Evolutionary conservation across 2,797 vertebrate species (phyloP).

Genomic region (Propithecus perrieri): DNA sequence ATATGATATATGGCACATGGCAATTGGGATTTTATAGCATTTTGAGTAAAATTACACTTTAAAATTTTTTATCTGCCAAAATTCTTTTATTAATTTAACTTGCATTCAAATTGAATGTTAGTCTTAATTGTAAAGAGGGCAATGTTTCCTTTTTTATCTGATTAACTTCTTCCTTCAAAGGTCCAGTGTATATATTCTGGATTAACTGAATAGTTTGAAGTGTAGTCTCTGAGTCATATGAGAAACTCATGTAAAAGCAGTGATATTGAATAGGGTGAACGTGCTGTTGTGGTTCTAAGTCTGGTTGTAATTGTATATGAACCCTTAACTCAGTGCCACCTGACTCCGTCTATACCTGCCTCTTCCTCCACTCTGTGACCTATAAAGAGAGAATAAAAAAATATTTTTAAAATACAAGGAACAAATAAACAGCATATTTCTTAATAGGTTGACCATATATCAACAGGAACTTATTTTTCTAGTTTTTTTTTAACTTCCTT

Average conservation of each 20-base stretch:
- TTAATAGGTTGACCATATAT: not conserved
- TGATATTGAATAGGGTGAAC: not conserved
- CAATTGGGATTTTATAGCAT: not conserved
- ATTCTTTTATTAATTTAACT: slow-evolving; percentile 9
- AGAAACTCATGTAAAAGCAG: not conserved
- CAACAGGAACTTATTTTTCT: not conserved
- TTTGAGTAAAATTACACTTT: slow-evolving; percentile 11
- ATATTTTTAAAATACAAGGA: not conserved
- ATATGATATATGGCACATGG: not conserved
- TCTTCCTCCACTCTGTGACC: not conserved
- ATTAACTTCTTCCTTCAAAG: slow-evolving; percentile 34
- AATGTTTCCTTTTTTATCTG: not conserved
- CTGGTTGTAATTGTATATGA: not conserved
- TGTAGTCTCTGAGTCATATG: not conserved
- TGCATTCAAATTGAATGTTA: slow-evolving; percentile 10
- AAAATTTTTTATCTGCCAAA: not conserved
- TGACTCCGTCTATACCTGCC: not conserved
- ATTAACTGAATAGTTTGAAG: not conserved
- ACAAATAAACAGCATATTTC: not conserved
- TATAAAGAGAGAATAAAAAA: not conserved
- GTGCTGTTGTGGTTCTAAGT: not conserved
- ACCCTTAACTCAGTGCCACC: not conserved
- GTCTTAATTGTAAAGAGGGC: not conserved
- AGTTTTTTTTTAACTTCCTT: not conserved
- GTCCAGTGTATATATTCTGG: not conserved